Base-by-base conservation (phyloP, 2,113 vertebrate species). In the Megaceryle maxima region DNA sequence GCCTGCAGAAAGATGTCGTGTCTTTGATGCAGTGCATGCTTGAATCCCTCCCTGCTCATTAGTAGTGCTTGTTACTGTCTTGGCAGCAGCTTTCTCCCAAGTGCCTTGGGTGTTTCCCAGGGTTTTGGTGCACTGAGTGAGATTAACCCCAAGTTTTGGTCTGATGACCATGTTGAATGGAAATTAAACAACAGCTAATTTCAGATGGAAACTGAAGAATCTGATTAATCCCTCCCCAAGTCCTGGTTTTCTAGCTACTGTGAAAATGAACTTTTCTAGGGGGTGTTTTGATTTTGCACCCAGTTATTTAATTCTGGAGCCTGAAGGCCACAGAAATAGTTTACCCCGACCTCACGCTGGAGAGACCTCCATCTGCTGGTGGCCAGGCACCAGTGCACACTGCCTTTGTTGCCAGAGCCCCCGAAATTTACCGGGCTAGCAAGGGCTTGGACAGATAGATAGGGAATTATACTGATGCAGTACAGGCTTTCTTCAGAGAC, bases 331-430 rank as follows among this genome's bases (percentile, higher is more conserved):
- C 35, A 5, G 69, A 13, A 19, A 33, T n/a, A 17, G 19, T 39
- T 88, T 31, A 7, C 81, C 33, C 64, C 37, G 70, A 31, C n/a
- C 39, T 74, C 16, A 12, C 35, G 29, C 69, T 37, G 72, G 19
- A 33, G 74, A 92, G 44, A 78, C 67, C 81, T 73, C 88, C 94
- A 95, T 66, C 92, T 97, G 91, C 85, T 92, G 95, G 92, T 82
- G 72, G 78, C n/a, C 69, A 24, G n/a, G 16, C 74, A 56, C 57
- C 8, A 35, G 37, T 46, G 88, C 90, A 76, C 12, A 7, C 21
- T 70, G 60, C 26, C 17, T 20, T 26, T 19, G 73, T 50, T 86
- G 59, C 78, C 33, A 4, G 28, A 46, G 75, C 24, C 35, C 39
- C 22, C 16, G 5, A 3, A 21, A 39, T 51, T 16, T 29, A 44